phyloP scores from a whole-genome alignment of 2,113 vertebrate genomes.

The Campylomormyrus tamandua region DNA sequence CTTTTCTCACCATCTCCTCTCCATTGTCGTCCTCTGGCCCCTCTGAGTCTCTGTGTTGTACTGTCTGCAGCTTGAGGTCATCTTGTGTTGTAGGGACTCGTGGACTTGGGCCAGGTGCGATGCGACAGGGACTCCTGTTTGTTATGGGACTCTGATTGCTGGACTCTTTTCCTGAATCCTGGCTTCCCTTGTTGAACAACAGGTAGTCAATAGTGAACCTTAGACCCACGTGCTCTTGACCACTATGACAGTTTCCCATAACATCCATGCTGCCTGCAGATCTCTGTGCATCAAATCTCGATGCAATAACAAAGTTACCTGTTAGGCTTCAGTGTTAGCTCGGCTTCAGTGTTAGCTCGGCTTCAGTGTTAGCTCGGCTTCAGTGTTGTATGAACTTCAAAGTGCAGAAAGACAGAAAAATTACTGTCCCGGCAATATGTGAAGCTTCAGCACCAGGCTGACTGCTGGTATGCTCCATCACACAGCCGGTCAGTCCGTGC shows the following conservation, averaged over 20 bases:
- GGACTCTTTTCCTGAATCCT: conserved; percentile 37
- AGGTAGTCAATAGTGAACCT: conserved; percentile 72
- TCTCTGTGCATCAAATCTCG: conserved; percentile 15
- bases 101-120: conserved; percentile 34
- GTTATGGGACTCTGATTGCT: conserved; percentile 26
- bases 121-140: conserved; percentile 29
- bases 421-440: neutral
- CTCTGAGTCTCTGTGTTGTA: conserved; percentile 10
- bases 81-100: conserved; percentile 34
- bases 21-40: conserved; percentile 31
- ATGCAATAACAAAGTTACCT: neutral
- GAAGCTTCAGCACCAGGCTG: neutral
- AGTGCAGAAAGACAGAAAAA: neutral
- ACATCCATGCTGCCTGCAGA: conserved; percentile 40
- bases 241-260: conserved; percentile 31
- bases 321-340: neutral
- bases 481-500: neutral
- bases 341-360: no score
- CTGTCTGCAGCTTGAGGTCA: conserved; percentile 10
- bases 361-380: no score
- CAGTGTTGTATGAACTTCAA: neutral
- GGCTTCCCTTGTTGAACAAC: conserved; percentile 55
- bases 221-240: conserved; percentile 41
- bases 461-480: neutral
- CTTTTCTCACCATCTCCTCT: conserved; percentile 33